A percentile compares a stretch with the other conserved stretches of the same genome.
Evolutionary conservation across 1,140 invertebrate genomes (phyloP).

Genomic region (Drosophila hydei): DNA sequence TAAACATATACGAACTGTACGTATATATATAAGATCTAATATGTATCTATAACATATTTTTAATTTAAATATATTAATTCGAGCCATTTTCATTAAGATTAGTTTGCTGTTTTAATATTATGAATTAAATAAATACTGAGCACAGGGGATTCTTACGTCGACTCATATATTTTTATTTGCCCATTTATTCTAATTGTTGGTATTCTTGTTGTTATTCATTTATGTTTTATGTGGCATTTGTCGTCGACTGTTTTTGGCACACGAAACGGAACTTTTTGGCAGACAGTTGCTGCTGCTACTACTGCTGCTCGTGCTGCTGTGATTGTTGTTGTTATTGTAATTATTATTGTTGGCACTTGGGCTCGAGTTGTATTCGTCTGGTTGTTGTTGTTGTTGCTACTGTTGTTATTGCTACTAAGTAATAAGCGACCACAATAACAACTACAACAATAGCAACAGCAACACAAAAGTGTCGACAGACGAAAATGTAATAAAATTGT

Average conservation of each 20-base stretch:
- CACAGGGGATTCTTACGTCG: neutral
- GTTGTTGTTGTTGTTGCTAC: constrained; percentile 6
- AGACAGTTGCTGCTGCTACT: constrained; percentile 47
- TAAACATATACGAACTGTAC: too few species aligned
- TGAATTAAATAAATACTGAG: neutral
- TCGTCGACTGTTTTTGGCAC: constrained; percentile 43
- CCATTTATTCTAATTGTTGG: constrained; percentile 56
- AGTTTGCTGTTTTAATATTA: neutral
- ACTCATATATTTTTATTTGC: neutral
- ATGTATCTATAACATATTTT: too few species aligned
- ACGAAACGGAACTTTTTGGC: constrained; percentile 59
- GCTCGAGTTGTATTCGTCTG: constrained; percentile 20
- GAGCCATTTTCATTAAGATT: too few species aligned
- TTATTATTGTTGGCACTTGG: constrained; percentile 74
- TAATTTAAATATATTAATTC: too few species aligned
- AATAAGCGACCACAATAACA: constrained; percentile 65
- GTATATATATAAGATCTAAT: too few species aligned
- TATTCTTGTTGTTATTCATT: constrained; percentile 61
- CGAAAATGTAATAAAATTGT: constrained; percentile 81
- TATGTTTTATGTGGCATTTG: constrained; percentile 74
- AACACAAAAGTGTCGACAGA: constrained; percentile 70
- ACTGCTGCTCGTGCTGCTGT: constrained; percentile 34
- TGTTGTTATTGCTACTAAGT: constrained; percentile 48
- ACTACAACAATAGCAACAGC: constrained; percentile 28
- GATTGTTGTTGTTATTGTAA: constrained; percentile 68